Evolutionary conservation across 2,797 vertebrate species (phyloP).

Genomic region (Halcyon leucocephala): DNA sequence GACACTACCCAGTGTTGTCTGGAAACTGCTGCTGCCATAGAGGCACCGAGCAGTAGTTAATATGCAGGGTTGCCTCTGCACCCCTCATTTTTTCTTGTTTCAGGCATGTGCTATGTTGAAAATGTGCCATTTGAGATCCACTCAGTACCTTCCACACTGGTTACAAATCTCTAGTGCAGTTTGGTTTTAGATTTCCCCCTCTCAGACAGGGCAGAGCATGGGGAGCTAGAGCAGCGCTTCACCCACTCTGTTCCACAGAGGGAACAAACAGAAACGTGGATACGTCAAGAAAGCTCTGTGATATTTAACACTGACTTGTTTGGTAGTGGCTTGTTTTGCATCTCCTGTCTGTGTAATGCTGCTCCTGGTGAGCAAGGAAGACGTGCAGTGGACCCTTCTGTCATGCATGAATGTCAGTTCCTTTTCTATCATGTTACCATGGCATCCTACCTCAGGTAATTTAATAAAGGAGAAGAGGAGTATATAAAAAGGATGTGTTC

Average conservation of each 20-base stretch:
- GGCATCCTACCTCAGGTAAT: not conserved
- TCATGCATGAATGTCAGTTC: not conserved
- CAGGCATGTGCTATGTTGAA: fast-evolving
- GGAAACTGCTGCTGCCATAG: not conserved
- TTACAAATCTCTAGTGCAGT: not conserved
- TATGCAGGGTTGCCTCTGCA: not conserved
- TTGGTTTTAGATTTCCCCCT: not conserved
- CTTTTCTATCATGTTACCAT: not conserved
- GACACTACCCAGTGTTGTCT: not conserved
- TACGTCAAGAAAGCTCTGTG: fast-evolving
- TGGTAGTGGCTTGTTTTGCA: not conserved
- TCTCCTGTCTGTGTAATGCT: not conserved
- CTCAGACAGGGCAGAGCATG: not conserved
- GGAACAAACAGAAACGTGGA: not conserved
- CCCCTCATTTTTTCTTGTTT: not conserved
- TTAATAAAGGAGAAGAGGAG: not conserved
- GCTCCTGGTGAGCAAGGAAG: not conserved
- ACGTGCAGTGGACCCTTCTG: not conserved
- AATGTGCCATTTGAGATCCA: not conserved
- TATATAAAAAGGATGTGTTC: not conserved
- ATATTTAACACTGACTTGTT: not conserved
- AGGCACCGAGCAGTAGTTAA: not conserved
- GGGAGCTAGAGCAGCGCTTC: not conserved
- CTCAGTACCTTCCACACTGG: not conserved
- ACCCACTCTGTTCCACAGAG: fast-evolving